phyloP scores from a whole-genome alignment of 2,888 invertebrate genomes.

The Plagodis pulveraria region DNA sequence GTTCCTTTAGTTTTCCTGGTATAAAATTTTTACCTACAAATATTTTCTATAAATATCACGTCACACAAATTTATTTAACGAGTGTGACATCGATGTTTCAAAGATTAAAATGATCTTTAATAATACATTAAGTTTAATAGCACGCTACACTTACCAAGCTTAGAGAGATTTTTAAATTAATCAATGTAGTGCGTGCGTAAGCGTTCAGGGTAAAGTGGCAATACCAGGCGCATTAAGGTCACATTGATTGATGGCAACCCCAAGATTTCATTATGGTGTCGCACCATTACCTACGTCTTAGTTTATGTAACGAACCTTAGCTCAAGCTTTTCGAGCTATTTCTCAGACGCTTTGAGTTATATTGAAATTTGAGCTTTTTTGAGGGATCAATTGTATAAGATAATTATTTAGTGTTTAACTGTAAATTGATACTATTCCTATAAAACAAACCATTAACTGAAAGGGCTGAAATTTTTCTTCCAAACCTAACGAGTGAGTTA shows the following conservation, averaged over 20 bases:
- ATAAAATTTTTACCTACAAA: too few relatives aligned
- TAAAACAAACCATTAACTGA: not conserved
- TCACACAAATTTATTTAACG: too few relatives aligned
- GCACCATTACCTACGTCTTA: conserved; percentile 49
- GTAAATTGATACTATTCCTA: not conserved
- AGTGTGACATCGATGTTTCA: too few relatives aligned
- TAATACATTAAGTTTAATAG: too few relatives aligned
- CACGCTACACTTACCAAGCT: conserved; percentile 7
- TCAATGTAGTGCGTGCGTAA: conserved; percentile 32
- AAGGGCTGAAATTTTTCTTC: too few relatives aligned
- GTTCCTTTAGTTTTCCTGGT: too few relatives aligned
- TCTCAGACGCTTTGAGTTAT: conserved; percentile 46
- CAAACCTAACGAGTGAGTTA: too few relatives aligned
- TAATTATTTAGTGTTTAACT: not conserved
- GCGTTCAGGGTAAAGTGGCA: conserved; percentile 45
- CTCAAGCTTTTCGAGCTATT: too few relatives aligned
- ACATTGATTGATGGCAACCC: conserved; percentile 55
- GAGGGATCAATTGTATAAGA: conserved; percentile 11
- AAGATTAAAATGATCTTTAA: too few relatives aligned
- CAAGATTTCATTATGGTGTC: conserved; percentile 55
- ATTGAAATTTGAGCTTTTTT: conserved; percentile 32
- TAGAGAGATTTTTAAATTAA: conserved; percentile 34
- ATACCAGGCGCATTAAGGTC: conserved; percentile 45
- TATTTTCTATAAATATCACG: too few relatives aligned
- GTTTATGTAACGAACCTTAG: conserved; percentile 33